Evolutionary conservation across 2,113 vertebrate genomes (phyloP).

Genomic region (Datnioides undecimradiatus): DNA sequence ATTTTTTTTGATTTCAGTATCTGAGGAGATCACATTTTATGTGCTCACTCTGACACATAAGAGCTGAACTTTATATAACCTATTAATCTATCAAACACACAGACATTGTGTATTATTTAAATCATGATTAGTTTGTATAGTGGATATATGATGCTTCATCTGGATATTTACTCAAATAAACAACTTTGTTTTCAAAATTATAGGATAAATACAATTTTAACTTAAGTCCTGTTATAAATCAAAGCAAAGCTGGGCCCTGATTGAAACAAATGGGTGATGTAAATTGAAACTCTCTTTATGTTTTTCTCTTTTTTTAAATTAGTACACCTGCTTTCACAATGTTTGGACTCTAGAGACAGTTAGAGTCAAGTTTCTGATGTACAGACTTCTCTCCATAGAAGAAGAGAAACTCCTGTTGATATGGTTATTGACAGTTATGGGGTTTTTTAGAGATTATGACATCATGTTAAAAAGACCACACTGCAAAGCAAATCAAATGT

Average conservation of each 20-base stretch:
- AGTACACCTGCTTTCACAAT: neutral
- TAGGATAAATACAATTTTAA: too few relatives aligned
- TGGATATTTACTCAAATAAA: neutral
- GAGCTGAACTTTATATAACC: too few relatives aligned
- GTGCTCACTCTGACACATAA: too few relatives aligned
- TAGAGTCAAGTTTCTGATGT: neutral
- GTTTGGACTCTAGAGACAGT: neutral
- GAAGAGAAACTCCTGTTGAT: neutral
- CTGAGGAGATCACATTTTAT: neutral
- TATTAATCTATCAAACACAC: neutral
- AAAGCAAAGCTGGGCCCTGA: neutral
- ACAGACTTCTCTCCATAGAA: neutral
- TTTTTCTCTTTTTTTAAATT: neutral
- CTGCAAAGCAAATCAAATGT: too few relatives aligned
- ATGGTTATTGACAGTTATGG: too few relatives aligned
- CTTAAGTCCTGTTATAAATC: neutral
- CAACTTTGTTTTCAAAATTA: too few relatives aligned
- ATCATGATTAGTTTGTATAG: too few relatives aligned
- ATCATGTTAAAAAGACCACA: neutral
- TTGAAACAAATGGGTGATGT: neutral
- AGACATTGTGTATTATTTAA: neutral
- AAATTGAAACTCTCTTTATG: neutral
- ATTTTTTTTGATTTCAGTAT: neutral
- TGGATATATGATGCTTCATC: neutral
- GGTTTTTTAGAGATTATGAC: neutral